Evolutionary conservation across 2,797 vertebrate genomes (phyloP), one percentile per base, ranked within the genome.

Genomic region (Hypotaenidia philippensis): DNA sequence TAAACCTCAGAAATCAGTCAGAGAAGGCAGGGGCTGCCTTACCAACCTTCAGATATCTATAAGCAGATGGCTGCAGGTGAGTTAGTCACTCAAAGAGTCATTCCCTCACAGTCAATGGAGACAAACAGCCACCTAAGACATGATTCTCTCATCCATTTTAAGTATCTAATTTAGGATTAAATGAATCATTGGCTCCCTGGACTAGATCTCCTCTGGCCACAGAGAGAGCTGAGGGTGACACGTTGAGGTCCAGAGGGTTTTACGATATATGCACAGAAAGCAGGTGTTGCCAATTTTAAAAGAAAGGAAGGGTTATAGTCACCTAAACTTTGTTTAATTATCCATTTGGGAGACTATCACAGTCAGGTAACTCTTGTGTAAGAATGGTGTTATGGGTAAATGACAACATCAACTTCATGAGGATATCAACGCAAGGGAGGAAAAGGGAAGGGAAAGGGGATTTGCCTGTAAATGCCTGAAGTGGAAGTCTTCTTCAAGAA

Each of bases 401-500:
- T 65, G n/a, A 7, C 25, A 65, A 9, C 27, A 55, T 13, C 49
- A 74, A 40, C 7, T 66, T 87, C 5, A 55, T 40, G 25, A 90
- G 40, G 12, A 3, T 47, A 49, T 23, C 15, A 76, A 72, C 23
- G 5, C 18, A 71, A 83, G 14, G 23, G 18, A 86, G 18, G 36
- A 63, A 71, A 90, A 87, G 8, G 27, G 41, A 85, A 87, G 12
- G 21, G 32, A 71, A 83, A 86, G 19, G 34, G 50, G 78, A 72
- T 78, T 63, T 82, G 49, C 41, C 41, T 44, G 36, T 47, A 71
- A 89, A 78, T 52, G 22, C 10, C 55, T 40, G 31, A 69, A 94
- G 55, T 78, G 55, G 72, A 90, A 90, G 80, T 36, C 69, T 75
- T 75, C 81, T 92, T 81, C n/a, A 66, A 79, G 76, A 94, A 93